Conservation (phyloP, 2,888 invertebrate genomes). For the Tipula lateralis region DNA sequence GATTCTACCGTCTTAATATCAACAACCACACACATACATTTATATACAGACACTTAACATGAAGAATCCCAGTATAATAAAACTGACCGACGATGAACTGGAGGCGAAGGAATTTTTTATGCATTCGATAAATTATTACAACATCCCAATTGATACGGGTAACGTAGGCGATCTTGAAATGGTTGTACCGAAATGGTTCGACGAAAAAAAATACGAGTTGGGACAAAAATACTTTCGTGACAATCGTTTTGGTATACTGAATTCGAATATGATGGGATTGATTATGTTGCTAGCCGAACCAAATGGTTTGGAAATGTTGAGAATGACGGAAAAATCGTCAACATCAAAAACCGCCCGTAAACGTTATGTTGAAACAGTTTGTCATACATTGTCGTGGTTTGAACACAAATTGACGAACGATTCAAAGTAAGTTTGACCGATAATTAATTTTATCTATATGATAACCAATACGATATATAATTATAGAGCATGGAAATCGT, state of each 20-base stretch:
- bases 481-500: slow-evolving; percentile 59
- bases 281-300: background rate
- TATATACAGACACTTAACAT: no score
- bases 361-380: background rate
- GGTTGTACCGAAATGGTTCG: background rate
- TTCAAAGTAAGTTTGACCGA: slow-evolving; percentile 3
- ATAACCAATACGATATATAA: slow-evolving; percentile 26
- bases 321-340: background rate
- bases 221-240: slow-evolving; percentile 25
- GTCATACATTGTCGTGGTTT: background rate
- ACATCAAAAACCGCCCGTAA: background rate
- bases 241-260: slow-evolving; percentile 4
- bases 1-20: background rate
- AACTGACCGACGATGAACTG: background rate
- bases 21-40: no score
- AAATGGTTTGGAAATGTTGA: background rate
- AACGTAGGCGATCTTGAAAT: background rate
- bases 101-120: slow-evolving; percentile 32
- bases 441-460: background rate
- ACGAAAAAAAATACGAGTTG: background rate
- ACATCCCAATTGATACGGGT: background rate
- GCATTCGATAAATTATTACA: slow-evolving; percentile 15
- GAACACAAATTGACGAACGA: background rate
- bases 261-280: background rate
- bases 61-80: background rate